Evolutionary conservation across 2,113 vertebrate genomes (phyloP).

Genomic region (Alligator sinensis): DNA sequence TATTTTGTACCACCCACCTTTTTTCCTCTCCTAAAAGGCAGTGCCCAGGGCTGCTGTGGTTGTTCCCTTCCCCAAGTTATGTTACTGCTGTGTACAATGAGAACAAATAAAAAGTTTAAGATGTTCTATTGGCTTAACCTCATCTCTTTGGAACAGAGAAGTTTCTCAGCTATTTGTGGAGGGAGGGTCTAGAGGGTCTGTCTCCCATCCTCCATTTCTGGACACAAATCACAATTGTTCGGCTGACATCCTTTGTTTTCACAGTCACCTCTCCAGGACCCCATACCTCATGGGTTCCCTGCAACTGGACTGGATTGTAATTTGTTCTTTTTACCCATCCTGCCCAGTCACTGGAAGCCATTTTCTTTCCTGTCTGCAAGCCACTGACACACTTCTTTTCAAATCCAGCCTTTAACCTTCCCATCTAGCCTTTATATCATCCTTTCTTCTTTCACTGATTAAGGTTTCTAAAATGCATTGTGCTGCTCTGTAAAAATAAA

Average conservation of each 20-base stretch:
- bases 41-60: no score
- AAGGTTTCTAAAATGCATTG: background rate
- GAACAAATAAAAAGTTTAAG: no score
- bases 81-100: no score
- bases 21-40: no score
- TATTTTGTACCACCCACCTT: no score
- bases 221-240: background rate
- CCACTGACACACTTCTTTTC: background rate
- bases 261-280: accelerated
- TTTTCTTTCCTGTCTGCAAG: background rate
- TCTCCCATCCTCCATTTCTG: background rate
- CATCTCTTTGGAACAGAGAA: background rate
- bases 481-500: background rate
- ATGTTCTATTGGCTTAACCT: background rate
- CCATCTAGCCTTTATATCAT: background rate
- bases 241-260: background rate
- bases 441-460: background rate
- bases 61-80: no score
- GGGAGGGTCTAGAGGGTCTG: no score
- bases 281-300: background rate
- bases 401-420: background rate
- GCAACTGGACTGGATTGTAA: accelerated
- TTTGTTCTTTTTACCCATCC: background rate
- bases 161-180: background rate
- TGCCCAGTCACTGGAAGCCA: background rate